Conservation (phyloP, 2,113 vertebrate species). For the Eudorcas thomsonii region DNA sequence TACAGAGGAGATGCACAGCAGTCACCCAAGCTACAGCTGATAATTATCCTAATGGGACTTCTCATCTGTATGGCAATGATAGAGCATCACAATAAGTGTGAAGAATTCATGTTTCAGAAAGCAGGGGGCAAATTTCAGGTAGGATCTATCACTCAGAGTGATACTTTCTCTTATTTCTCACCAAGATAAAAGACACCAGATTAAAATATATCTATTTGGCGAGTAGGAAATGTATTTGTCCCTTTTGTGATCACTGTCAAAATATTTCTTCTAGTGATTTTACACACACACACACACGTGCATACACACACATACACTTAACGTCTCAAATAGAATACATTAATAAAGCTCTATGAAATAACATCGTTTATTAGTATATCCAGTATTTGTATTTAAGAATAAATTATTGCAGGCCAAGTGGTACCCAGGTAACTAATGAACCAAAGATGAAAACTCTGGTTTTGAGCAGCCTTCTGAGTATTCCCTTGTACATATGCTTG, state of each 20-base stretch:
- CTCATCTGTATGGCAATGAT: background rate
- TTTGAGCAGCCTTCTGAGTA: slow-evolving; percentile 28
- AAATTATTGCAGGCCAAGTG: background rate
- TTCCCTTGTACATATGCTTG: slow-evolving; percentile 47
- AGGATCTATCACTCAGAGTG: background rate
- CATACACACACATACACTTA: background rate
- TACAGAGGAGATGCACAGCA: background rate
- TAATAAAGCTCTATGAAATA: background rate
- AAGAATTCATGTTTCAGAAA: background rate
- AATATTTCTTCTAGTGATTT: background rate
- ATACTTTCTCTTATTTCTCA: background rate
- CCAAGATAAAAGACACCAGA: background rate
- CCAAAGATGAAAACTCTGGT: slow-evolving; percentile 29
- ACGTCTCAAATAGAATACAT: background rate
- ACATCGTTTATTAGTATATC: background rate
- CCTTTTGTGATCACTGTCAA: background rate
- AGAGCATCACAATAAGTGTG: background rate
- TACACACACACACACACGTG: no score
- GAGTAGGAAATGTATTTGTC: background rate
- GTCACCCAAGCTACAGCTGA: background rate
- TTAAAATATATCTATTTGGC: background rate
- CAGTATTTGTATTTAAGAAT: background rate
- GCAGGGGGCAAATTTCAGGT: background rate
- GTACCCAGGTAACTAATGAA: slow-evolving; percentile 27
- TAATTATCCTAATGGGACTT: background rate